phyloP scores from a whole-genome alignment of 2,888 invertebrate genomes.

The Sarcophaga caerulescens region DNA sequence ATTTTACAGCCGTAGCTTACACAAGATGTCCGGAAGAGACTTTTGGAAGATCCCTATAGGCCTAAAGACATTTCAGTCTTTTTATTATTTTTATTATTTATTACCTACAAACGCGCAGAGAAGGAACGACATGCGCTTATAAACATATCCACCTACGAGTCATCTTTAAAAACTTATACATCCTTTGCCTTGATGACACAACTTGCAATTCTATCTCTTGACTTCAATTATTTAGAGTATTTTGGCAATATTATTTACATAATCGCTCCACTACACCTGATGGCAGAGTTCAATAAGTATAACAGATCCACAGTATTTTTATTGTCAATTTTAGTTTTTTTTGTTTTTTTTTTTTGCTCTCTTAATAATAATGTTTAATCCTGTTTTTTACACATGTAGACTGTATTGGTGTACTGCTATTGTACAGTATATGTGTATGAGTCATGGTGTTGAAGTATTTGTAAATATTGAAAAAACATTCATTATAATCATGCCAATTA shows the following conservation, averaged over 20 bases:
- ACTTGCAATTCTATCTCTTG: no score
- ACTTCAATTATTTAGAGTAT: no score
- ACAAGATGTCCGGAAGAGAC: no score
- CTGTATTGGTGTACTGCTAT: neutral
- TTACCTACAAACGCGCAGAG: no score
- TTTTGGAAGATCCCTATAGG: no score
- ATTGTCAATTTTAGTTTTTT: slow-evolving; percentile 10
- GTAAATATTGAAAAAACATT: slow-evolving; percentile 59
- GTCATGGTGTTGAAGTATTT: neutral
- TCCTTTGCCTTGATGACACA: no score
- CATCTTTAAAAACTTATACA: no score
- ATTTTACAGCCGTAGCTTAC: no score
- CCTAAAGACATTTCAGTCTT: no score
- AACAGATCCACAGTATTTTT: neutral
- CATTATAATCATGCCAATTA: slow-evolving; percentile 66
- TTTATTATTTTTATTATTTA: no score
- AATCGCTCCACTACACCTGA: neutral
- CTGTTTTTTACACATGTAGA: neutral
- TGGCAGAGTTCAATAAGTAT: neutral
- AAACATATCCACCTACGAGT: no score
- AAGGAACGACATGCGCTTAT: no score
- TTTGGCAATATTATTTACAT: neutral
- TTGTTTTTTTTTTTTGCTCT: slow-evolving; percentile 3
- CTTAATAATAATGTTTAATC: neutral
- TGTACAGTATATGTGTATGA: slow-evolving; percentile 14